Conservation (phyloP, 2,888 invertebrate species). For the Tetramorium bicarinatum region DNA sequence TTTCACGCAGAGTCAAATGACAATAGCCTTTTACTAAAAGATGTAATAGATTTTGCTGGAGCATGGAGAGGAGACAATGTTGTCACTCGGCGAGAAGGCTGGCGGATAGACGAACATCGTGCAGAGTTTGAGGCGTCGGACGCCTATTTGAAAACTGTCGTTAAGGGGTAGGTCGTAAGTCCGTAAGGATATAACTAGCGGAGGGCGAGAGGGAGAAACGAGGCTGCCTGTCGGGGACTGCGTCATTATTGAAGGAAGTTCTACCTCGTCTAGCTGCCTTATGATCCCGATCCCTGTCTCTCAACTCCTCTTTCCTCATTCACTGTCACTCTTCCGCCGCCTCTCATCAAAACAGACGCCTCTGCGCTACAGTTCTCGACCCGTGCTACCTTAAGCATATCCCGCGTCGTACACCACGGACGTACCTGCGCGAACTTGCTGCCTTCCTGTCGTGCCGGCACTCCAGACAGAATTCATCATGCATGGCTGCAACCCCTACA, state of each 20-base stretch:
- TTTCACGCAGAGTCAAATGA: neutral
- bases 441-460: slow-evolving; percentile 71
- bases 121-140: slow-evolving; percentile 71
- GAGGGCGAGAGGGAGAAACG: slow-evolving; percentile 49
- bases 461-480: slow-evolving; percentile 76
- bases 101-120: slow-evolving; percentile 70
- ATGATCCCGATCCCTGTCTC: slow-evolving; percentile 72
- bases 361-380: slow-evolving; percentile 59
- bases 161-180: slow-evolving; percentile 80
- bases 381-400: slow-evolving; percentile 54
- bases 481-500: slow-evolving; percentile 68
- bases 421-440: slow-evolving; percentile 70
- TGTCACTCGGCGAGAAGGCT: slow-evolving; percentile 59
- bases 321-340: slow-evolving; percentile 53
- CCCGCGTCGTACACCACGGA: slow-evolving; percentile 41
- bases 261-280: slow-evolving; percentile 69
- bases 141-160: slow-evolving; percentile 79
- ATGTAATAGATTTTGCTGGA: slow-evolving; percentile 59
- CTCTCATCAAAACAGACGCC: slow-evolving; percentile 69
- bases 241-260: slow-evolving; percentile 81
- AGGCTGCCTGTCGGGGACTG: slow-evolving; percentile 73
- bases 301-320: slow-evolving; percentile 44
- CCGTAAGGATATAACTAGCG: slow-evolving; percentile 80
- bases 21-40: slow-evolving; percentile 3
- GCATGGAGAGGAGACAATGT: slow-evolving; percentile 62